Conservation (phyloP, 2,888 invertebrate species). For the Enchytraeus crypticus region DNA sequence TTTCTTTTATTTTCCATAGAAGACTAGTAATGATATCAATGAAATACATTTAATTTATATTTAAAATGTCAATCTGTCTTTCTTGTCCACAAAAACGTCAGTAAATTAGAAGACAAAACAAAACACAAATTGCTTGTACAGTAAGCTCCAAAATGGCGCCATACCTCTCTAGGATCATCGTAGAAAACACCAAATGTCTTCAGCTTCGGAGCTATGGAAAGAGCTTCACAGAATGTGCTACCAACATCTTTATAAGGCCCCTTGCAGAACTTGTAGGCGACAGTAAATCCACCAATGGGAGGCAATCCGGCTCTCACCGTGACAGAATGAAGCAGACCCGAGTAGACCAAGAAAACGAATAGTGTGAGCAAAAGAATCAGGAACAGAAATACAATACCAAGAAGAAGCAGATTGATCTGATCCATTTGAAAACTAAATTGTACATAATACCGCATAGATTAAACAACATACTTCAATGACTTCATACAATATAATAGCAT, state of each 20-base stretch:
- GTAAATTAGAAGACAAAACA: no score
- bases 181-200: conserved; percentile 50
- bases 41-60: no score
- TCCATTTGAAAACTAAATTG: conserved; percentile 12
- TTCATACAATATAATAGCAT: no score
- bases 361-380: conserved; percentile 39
- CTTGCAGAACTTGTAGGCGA: conserved; percentile 49
- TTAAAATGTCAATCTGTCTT: no score
- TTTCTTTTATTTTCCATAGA: no score
- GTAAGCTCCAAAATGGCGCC: no score
- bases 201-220: conserved; percentile 41
- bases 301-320: conserved; percentile 46
- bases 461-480: no score
- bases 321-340: conserved; percentile 42
- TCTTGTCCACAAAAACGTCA: no score
- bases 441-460: no score
- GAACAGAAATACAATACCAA: conserved; percentile 33
- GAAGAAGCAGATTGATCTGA: conserved; percentile 9
- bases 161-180: conserved; percentile 49
- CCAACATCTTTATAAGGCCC: conserved; percentile 50
- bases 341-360: conserved; percentile 35
- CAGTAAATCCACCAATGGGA: conserved; percentile 36
- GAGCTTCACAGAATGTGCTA: conserved; percentile 46
- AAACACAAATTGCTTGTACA: no score
- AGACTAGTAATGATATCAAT: no score